Evolutionary conservation across 1,140 invertebrate genomes (phyloP).

Genomic region (Aphis gossypii): DNA sequence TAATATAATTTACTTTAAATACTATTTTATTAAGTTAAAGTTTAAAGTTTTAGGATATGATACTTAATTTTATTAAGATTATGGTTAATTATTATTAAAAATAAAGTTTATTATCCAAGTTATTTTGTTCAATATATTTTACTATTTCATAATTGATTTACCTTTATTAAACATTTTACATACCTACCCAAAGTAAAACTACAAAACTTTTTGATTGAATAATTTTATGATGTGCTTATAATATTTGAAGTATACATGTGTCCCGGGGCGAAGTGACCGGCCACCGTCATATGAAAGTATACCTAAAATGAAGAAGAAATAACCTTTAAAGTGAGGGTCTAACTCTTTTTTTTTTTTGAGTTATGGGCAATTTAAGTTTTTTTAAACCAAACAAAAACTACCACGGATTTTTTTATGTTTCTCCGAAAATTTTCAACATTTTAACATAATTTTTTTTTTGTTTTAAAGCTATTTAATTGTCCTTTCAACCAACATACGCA

Average conservation of each 20-base stretch:
- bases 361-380: too few relatives aligned
- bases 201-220: constrained; percentile 13
- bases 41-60: neutral
- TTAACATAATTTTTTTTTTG: too few relatives aligned
- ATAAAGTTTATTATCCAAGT: neutral
- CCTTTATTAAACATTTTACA: neutral
- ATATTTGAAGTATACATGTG: neutral
- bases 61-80: constrained; percentile 1
- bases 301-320: too few relatives aligned
- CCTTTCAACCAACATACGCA: too few relatives aligned
- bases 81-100: constrained; percentile 5
- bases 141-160: constrained; percentile 19
- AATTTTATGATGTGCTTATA: neutral
- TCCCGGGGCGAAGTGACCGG: too few relatives aligned
- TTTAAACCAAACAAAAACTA: too few relatives aligned
- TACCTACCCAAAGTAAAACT: neutral
- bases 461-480: too few relatives aligned
- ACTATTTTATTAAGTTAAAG: neutral
- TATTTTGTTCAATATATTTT: constrained; percentile 6
- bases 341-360: too few relatives aligned
- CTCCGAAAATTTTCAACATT: too few relatives aligned
- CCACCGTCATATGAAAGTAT: too few relatives aligned
- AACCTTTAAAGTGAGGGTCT: too few relatives aligned
- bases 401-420: too few relatives aligned
- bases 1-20: neutral